phyloP scores from a whole-genome alignment of 2,113 vertebrate genomes.

The Dasypus novemcinctus region DNA sequence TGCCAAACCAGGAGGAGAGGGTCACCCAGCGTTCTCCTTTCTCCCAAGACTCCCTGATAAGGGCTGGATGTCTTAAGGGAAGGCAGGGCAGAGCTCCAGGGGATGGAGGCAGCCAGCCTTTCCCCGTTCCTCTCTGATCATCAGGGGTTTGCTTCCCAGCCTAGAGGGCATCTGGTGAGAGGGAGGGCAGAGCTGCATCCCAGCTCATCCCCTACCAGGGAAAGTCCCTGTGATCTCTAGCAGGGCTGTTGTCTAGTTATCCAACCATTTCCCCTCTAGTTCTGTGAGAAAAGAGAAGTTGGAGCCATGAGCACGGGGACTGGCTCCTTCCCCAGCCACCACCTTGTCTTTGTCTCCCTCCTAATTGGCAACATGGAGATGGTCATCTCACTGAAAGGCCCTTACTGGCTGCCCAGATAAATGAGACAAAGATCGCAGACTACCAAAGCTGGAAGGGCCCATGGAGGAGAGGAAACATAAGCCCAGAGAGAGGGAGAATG shows the following conservation, averaged over 20 bases:
- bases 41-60: background rate
- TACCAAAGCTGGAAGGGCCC: background rate
- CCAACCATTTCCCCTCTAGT: background rate
- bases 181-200: background rate
- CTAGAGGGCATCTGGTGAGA: fast-evolving
- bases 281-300: background rate
- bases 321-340: background rate
- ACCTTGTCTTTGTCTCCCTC: background rate
- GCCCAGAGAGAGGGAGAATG: too few relatives aligned
- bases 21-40: background rate
- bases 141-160: background rate
- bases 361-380: background rate
- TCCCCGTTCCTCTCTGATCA: background rate
- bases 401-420: background rate
- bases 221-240: fast-evolving
- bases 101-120: background rate
- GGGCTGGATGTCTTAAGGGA: background rate
- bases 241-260: fast-evolving
- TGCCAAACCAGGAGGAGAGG: background rate
- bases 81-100: background rate
- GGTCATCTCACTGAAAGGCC: background rate
- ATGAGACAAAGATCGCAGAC: background rate
- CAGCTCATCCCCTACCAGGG: background rate
- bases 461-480: too few relatives aligned
- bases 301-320: background rate